Evolutionary conservation across 1,140 invertebrate species (phyloP).

Genomic region (Choristoneura fumiferana): DNA sequence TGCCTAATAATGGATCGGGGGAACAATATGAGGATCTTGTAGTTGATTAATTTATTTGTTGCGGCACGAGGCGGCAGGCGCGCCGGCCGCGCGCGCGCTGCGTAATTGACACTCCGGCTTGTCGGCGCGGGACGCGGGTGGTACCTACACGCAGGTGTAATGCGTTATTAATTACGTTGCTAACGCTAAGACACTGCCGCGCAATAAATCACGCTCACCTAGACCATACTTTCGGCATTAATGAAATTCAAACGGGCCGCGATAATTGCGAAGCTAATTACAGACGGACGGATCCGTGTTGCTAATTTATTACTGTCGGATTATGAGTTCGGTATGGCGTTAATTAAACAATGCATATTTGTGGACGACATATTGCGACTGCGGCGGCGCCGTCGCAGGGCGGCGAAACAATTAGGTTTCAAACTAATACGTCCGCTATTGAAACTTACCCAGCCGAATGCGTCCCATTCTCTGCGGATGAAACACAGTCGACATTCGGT

Average conservation of each 20-base stretch:
- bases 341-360: slow-evolving; percentile 75
- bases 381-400: slow-evolving; percentile 38
- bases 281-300: slow-evolving; percentile 50
- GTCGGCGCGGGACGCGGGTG: too few relatives aligned
- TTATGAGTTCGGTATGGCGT: slow-evolving; percentile 74
- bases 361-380: slow-evolving; percentile 31
- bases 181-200: slow-evolving; percentile 52
- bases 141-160: slow-evolving; percentile 50
- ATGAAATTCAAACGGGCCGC: slow-evolving; percentile 73
- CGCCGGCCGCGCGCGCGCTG: neutral
- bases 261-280: slow-evolving; percentile 76
- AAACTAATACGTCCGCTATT: slow-evolving; percentile 53
- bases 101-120: too few relatives aligned
- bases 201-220: slow-evolving; percentile 67
- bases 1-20: slow-evolving; percentile 62
- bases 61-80: neutral
- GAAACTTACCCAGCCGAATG: slow-evolving; percentile 43
- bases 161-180: slow-evolving; percentile 61
- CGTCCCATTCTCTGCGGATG: slow-evolving; percentile 35
- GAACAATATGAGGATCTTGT: slow-evolving; percentile 51
- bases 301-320: slow-evolving; percentile 76
- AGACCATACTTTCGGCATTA: slow-evolving; percentile 57
- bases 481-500: slow-evolving; percentile 26
- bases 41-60: slow-evolving; percentile 55
- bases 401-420: slow-evolving; percentile 56